Base-by-base conservation (phyloP, 2,888 invertebrate species). In the Asteroscopus sphinx region DNA sequence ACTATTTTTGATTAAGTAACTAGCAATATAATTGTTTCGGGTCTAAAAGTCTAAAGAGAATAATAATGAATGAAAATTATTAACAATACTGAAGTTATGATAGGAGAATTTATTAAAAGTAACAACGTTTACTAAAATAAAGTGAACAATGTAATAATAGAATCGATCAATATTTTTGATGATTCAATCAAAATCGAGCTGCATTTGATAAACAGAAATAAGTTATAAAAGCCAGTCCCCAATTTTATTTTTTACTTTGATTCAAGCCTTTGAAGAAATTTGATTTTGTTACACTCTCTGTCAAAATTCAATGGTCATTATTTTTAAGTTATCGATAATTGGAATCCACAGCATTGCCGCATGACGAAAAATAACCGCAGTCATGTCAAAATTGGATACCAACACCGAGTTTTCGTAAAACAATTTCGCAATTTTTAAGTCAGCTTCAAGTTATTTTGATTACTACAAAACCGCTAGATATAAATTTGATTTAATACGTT, bases 331-430 rank as follows among this genome's bases (percentile, higher is more conserved):
- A 67, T 64, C 67, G 46, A 68, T 78, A 67, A 77, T 80, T 74
- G 70, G 49, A 69, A 72, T 73, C 71, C 73, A 69, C 73, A 69
- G 63, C 59, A 65, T 68, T 72, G 73, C 69, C 51, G 77, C 73
- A 76, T 80, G 76, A 73, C 76, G 83, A 80, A 84, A 82, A 79
- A 60, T 45, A 66, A 83, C 85, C 84, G 74, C 85, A 82, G 78
- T 70, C 71, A 83, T 74, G 78, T 77, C 74, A 64, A 79, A 79
- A 77, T 79, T 76, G 72, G 69, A 72, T 72, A 57, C 60, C 39
- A 58, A 60, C 53, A 51, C 65, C 64, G 52, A 53, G 70, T 73
- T 79, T 77, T 81, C 79, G 76, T 75, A 75, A 76, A 80, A 65
- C 65, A 47, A 60, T 85, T 84, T 79, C 81, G 68, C 73, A 80